These are phyloP conservation scores for Spatulosminthurus flaviceps DNA, from an alignment of 2,888 invertebrate species.

Conservation along the genomic window DNA sequence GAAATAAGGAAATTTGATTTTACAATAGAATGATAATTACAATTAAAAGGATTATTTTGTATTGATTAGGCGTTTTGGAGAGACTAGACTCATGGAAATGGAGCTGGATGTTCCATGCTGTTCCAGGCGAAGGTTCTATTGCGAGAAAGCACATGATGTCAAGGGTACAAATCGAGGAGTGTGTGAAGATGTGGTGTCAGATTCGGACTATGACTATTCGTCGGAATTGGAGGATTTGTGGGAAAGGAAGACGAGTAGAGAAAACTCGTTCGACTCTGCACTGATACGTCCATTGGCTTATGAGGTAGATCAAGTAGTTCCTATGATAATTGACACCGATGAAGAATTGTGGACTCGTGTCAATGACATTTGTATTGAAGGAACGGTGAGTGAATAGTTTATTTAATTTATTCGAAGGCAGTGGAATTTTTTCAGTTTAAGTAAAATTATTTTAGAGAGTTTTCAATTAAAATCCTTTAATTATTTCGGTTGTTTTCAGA, in stretches of 20 bases:
- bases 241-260: slow-evolving; percentile 26
- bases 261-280: slow-evolving; percentile 4
- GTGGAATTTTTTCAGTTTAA: no score
- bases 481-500: slow-evolving; percentile 65
- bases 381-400: slow-evolving; percentile 65
- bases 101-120: slow-evolving; percentile 6
- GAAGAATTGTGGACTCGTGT: slow-evolving; percentile 66
- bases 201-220: slow-evolving; percentile 41
- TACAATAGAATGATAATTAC: no score
- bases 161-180: slow-evolving; percentile 13
- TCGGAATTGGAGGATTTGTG: slow-evolving; percentile 41
- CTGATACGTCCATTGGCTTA: neutral
- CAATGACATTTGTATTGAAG: slow-evolving; percentile 68
- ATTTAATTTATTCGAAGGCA: slow-evolving; percentile 25
- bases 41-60: no score
- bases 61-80: neutral
- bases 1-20: neutral
- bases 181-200: slow-evolving; percentile 20
- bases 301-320: slow-evolving; percentile 29
- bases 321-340: slow-evolving; percentile 33
- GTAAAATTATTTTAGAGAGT: no score
- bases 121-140: neutral
- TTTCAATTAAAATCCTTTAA: no score
- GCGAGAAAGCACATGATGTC: slow-evolving; percentile 13
- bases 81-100: neutral